A percentile compares a stretch with the other conserved stretches of the same genome.
Conservation (phyloP, 2,797 vertebrate species). For the Nyctibius grandis region DNA sequence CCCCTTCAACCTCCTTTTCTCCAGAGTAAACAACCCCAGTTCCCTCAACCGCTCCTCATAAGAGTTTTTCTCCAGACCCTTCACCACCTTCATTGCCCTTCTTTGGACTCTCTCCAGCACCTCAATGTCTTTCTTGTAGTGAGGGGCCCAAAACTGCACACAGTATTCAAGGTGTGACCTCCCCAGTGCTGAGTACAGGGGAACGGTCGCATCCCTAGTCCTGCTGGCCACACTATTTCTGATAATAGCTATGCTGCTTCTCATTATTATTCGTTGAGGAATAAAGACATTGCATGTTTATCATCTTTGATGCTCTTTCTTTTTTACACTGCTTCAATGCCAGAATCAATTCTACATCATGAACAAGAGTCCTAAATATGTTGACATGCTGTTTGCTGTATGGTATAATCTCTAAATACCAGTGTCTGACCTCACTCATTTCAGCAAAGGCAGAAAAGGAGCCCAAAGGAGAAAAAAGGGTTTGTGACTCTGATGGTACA, state of each 20-base stretch:
- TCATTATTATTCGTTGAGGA: neutral
- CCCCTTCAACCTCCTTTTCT: neutral
- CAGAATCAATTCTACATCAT: neutral
- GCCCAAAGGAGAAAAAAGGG: neutral
- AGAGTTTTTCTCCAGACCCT: neutral
- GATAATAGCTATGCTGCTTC: neutral
- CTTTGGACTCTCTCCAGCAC: fast-evolving
- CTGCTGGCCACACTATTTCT: neutral
- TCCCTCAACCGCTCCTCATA: fast-evolving
- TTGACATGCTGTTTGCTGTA: neutral
- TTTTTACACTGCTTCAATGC: neutral
- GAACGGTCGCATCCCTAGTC: fast-evolving
- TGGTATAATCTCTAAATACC: neutral
- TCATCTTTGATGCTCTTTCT: neutral
- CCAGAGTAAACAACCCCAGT: neutral
- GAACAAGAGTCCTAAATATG: neutral
- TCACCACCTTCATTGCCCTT: fast-evolving
- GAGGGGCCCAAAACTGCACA: neutral
- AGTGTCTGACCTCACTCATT: neutral
- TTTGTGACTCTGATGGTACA: neutral
- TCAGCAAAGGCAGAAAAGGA: neutral
- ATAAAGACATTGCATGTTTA: neutral
- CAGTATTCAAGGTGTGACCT: fast-evolving
- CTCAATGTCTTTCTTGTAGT: neutral
- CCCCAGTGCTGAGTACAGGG: fast-evolving